Evolutionary conservation across 2,888 invertebrate genomes (phyloP).

Genomic region (Orchestes rusci): DNA sequence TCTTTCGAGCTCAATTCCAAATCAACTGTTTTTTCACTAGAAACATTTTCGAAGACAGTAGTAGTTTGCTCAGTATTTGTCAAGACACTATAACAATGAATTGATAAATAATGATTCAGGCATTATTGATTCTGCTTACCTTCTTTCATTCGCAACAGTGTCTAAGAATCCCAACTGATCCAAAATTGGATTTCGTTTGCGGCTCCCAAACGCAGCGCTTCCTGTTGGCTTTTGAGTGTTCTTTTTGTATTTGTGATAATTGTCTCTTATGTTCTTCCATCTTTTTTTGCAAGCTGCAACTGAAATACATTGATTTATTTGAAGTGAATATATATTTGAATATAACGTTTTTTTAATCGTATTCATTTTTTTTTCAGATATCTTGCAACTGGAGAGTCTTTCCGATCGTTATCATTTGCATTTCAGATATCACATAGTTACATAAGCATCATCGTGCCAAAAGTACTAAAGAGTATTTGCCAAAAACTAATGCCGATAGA

Average conservation of each 20-base stretch:
- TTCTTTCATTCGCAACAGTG: neutral
- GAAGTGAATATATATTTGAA: too few species aligned
- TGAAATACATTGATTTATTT: neutral
- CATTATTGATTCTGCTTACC: too few species aligned
- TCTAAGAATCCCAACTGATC: neutral
- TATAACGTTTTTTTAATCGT: too few species aligned
- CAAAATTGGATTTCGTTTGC: neutral
- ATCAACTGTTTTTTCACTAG: neutral
- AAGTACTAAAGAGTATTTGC: neutral
- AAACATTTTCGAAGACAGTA: neutral
- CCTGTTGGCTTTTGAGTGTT: neutral
- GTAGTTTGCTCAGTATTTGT: neutral
- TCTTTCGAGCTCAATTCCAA: too few species aligned
- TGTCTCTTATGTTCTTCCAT: constrained; percentile 4
- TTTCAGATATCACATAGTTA: constrained; percentile 3
- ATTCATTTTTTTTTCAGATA: neutral
- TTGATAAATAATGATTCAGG: too few species aligned
- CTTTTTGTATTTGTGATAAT: constrained; percentile 1
- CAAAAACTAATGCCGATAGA: neutral
- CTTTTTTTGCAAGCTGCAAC: neutral
- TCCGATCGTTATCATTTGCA: constrained; percentile 4
- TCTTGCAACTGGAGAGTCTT: constrained; percentile 3
- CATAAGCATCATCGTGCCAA: neutral
- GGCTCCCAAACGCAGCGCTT: neutral
- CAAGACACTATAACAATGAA: too few species aligned